These are phyloP conservation scores for Coenobita brevimanus DNA, from an alignment of 1,140 invertebrate genomes.

Conservation along the genomic window DNA sequence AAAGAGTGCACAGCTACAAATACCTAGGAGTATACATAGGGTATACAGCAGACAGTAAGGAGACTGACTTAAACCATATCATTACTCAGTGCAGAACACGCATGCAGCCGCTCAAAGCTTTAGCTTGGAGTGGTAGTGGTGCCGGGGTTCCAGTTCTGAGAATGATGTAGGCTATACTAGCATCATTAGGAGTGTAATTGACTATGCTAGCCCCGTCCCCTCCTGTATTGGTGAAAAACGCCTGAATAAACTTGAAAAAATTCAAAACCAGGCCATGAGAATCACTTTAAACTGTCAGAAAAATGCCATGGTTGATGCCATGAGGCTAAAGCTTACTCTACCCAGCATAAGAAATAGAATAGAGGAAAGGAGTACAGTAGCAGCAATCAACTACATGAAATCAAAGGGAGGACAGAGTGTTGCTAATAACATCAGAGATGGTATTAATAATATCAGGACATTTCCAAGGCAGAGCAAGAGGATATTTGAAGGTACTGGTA, in stretches of 20 bases:
- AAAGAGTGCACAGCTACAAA: background rate
- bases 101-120: background rate
- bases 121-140: no score
- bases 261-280: background rate
- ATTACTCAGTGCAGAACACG: background rate
- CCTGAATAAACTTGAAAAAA: background rate
- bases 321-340: background rate
- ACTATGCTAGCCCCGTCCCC: background rate
- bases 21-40: slow-evolving; percentile 8
- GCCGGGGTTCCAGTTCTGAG: background rate
- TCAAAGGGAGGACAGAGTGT: background rate
- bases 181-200: background rate
- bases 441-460: no score
- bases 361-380: background rate
- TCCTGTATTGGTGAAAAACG: background rate
- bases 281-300: background rate
- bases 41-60: background rate
- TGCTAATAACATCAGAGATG: no score
- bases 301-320: background rate
- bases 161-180: background rate
- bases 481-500: no score
- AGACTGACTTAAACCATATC: background rate
- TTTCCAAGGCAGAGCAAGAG: no score
- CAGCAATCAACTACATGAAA: background rate
- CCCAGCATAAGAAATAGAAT: background rate